Evolutionary conservation across 2,113 vertebrate species (phyloP).

Genomic region (Campylomormyrus tamandua): DNA sequence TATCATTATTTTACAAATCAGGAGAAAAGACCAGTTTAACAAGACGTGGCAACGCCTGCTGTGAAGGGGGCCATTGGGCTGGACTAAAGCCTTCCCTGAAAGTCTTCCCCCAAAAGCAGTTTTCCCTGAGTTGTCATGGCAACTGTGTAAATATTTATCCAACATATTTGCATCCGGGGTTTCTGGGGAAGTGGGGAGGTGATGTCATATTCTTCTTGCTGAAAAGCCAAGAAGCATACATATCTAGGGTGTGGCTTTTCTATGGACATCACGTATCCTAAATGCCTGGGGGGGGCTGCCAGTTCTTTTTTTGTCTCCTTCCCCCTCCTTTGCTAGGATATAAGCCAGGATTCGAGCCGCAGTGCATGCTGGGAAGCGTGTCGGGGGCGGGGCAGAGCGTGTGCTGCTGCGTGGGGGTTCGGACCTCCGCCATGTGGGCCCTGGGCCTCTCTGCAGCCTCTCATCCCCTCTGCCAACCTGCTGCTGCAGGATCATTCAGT

Average conservation of each 20-base stretch:
- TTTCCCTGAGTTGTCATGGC: slow-evolving; percentile 40
- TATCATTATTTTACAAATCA: slow-evolving; percentile 6
- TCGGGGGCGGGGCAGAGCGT: background rate
- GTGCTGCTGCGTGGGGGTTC: background rate
- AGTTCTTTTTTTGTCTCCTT: background rate
- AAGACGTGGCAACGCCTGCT: background rate
- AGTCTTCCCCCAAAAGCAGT: slow-evolving; percentile 36
- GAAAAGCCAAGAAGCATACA: background rate
- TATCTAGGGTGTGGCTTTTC: background rate
- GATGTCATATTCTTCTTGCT: slow-evolving; percentile 21
- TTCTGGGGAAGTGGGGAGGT: background rate
- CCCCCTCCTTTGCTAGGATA: background rate
- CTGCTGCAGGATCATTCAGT: background rate
- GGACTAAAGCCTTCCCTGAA: slow-evolving; percentile 39
- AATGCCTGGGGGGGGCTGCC: background rate
- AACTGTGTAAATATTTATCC: slow-evolving; percentile 56
- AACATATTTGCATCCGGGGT: slow-evolving; percentile 21
- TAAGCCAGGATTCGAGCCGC: background rate
- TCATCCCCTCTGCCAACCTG: background rate
- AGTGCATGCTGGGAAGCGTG: slow-evolving; percentile 10
- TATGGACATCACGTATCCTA: background rate
- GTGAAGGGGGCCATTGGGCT: background rate
- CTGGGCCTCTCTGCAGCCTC: background rate
- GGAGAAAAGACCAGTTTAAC: background rate
- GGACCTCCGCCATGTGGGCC: background rate